Conservation (phyloP, 2,888 invertebrate species). For the Ophion ellenae region DNA sequence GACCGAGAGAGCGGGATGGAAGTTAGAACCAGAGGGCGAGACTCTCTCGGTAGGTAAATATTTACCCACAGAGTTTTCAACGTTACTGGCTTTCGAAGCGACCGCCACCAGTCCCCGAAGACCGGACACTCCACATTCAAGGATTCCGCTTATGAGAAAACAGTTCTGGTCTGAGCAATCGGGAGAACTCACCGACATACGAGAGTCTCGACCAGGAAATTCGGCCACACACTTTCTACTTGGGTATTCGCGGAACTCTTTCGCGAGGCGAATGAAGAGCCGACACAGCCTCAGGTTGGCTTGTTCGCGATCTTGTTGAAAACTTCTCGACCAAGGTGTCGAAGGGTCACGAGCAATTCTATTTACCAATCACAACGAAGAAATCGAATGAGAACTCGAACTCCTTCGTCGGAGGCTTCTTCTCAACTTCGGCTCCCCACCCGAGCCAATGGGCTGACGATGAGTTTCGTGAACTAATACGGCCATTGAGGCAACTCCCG, state of each 20-base stretch:
- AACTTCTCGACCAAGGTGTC: not conserved
- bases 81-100: not conserved
- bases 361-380: conserved; percentile 33
- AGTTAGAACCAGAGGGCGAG: not conserved
- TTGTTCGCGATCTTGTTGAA: conserved; percentile 5
- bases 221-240: not conserved
- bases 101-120: not conserved
- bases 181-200: not conserved
- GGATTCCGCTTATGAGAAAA: not conserved
- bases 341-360: conserved; percentile 28
- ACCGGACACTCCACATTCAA: not conserved
- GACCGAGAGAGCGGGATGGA: not conserved
- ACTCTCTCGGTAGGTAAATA: not conserved
- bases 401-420: not conserved
- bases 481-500: not conserved
- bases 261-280: not conserved
- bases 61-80: not conserved
- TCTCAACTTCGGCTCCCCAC: not conserved
- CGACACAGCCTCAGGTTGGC: not conserved
- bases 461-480: not conserved
- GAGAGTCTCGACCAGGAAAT: not conserved
- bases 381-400: conserved; percentile 26
- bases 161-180: not conserved
- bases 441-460: not conserved
- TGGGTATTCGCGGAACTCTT: not conserved